Conservation (phyloP, 23 tunicate species). For the Trididemnum nubilum region DNA sequence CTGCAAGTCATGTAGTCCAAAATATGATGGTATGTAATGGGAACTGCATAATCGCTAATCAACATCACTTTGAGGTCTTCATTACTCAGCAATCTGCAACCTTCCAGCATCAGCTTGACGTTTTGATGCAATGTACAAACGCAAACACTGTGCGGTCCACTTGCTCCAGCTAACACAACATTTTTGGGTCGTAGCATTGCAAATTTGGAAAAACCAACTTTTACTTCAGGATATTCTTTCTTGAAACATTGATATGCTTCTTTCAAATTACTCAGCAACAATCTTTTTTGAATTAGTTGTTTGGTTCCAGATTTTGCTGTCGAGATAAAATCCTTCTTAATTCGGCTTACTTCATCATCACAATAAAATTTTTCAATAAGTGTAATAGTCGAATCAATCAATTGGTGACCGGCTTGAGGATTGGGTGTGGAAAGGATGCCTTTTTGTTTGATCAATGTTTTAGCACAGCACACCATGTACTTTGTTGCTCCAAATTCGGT, state of each 20-base stretch:
- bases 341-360: neutral
- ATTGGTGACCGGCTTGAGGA: neutral
- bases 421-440: neutral
- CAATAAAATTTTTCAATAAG: neutral
- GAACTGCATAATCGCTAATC: neutral
- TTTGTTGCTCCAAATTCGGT: neutral
- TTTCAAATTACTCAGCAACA: neutral
- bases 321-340: neutral
- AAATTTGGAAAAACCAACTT: slow-evolving; percentile 3
- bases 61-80: neutral
- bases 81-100: no score
- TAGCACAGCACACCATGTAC: neutral
- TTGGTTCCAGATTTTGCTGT: neutral
- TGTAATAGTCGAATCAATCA: neutral
- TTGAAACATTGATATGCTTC: neutral
- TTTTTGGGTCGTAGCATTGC: neutral
- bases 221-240: neutral
- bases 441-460: neutral
- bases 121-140: slow-evolving; percentile 3
- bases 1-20: neutral
- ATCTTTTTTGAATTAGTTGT: neutral
- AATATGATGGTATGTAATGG: neutral
- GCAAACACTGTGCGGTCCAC: slow-evolving; percentile 2
- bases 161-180: neutral
- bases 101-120: neutral